phyloP scores from a whole-genome alignment of 2,888 invertebrate genomes.

The Thymelicus sylvestris region DNA sequence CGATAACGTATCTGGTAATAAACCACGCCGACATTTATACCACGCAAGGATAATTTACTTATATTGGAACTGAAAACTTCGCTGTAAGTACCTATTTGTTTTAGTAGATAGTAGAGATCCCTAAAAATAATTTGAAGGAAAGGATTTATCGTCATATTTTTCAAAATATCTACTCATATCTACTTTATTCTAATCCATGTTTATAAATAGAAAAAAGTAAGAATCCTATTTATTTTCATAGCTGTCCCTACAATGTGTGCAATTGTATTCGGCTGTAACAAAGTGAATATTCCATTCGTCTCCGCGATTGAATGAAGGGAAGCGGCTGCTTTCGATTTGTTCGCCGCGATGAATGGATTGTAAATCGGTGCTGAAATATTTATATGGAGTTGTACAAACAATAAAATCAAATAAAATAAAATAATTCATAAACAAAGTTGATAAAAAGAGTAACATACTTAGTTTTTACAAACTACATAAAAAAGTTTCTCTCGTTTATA shows the following conservation, averaged over 20 bases:
- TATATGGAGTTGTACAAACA: conserved; percentile 45
- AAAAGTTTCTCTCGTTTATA: too few species aligned
- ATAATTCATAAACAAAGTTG: too few species aligned
- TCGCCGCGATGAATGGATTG: conserved; percentile 71
- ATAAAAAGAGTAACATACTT: too few species aligned
- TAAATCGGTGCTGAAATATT: conserved; percentile 60
- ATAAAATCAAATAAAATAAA: too few species aligned
- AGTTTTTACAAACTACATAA: too few species aligned
- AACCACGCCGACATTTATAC: conserved; percentile 52
- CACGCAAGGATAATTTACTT: conserved; percentile 34
- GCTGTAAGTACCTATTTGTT: background rate
- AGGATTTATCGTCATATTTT: too few species aligned
- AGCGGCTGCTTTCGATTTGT: conserved; percentile 69
- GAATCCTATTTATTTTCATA: conserved; percentile 76
- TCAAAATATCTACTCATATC: too few species aligned
- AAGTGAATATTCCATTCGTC: conserved; percentile 59
- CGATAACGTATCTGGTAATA: conserved; percentile 44
- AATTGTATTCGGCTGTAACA: conserved; percentile 66
- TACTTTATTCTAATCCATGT: background rate
- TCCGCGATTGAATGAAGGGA: conserved; percentile 68
- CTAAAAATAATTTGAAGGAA: too few species aligned
- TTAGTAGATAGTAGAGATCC: too few species aligned
- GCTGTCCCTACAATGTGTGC: conserved; percentile 59
- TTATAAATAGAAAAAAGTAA: conserved; percentile 34
- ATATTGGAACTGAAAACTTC: background rate